Base-by-base conservation (phyloP, 2,113 vertebrate species). In the Campylorhamphus procurvoides region DNA sequence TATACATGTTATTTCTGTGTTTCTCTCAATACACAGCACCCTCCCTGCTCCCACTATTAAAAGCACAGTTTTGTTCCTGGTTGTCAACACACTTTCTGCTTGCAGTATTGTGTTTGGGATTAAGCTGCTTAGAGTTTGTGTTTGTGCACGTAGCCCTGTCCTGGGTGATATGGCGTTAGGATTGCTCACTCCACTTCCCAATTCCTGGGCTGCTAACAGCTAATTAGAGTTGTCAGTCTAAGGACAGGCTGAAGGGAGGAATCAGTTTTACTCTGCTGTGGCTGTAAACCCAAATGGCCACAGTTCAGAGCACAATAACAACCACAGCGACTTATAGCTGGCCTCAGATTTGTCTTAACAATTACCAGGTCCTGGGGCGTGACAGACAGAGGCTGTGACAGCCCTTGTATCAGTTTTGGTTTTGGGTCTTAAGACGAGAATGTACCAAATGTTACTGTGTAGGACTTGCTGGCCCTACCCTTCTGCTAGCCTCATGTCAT, bases 161-260 rank as follows among this genome's bases (percentile, higher is more conserved):
- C 87, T 83, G 15, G 2, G 53, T 4, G 4, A 9, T 59, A 7
- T 0, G 0, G 40, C 2, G 0, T 73, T 64, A 44, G 67, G 71
- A 52, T 71, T 59, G 71, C 79, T 90, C 60, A 18, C 35, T 72
- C 75, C 0, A 0, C 44, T 87, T 88, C 85, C 59, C 39, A 3
- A 0, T 33, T 78, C 67, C n/a, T 8, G 6, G 50, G 24, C 66
- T 37, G 27, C 87, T 86, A 64, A 67, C 63, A 68, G 5, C 75
- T 93, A 71, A 93, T 95, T 87, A 44, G 76, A 78, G 31, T 60
- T 94, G 93, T 89, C 93, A 94, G 76, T 89, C 84, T 90, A 59
- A 84, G 79, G 60, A 71, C 39, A 46, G 52, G 72, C 84, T 91
- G 87, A 64, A 76, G 27, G 66, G 60, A 96, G 75, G 71, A 87